These are phyloP conservation scores for Drosophila diplacantha DNA, from an alignment of 2,888 invertebrate species.

Conservation along the genomic window DNA sequence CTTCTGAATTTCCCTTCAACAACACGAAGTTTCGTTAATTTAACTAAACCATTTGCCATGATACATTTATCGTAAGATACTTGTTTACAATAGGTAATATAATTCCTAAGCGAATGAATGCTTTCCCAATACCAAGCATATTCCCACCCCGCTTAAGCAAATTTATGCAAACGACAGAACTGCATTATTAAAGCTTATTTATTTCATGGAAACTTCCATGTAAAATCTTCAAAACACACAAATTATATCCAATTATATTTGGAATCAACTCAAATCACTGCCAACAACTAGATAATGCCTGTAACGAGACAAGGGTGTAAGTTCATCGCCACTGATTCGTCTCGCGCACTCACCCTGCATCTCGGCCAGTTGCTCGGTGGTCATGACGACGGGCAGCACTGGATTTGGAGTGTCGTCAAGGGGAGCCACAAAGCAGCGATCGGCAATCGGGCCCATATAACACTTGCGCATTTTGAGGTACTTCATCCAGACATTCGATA, in stretches of 20 bases:
- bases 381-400: constrained; percentile 57
- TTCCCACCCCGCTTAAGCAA: neutral
- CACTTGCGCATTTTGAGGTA: constrained; percentile 68
- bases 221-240: neutral
- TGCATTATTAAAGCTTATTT: neutral
- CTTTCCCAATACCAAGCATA: neutral
- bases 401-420: constrained; percentile 5
- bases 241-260: neutral
- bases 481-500: constrained; percentile 60
- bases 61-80: too few species aligned
- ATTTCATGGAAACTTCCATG: neutral
- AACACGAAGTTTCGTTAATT: too few species aligned
- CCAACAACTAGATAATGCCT: constrained; percentile 37
- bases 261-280: neutral
- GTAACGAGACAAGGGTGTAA: neutral
- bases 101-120: neutral
- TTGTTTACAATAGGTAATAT: neutral
- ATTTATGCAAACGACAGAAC: neutral
- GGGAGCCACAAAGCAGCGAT: constrained; percentile 37
- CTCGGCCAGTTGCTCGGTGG: constrained; percentile 64
- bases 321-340: too few species aligned
- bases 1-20: too few species aligned
- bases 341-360: constrained; percentile 54
- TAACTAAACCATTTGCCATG: too few species aligned
- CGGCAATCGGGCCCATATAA: constrained; percentile 60